These are phyloP conservation scores for Pollenia amentaria DNA, from an alignment of 2,888 invertebrate species.

Conservation along the genomic window DNA sequence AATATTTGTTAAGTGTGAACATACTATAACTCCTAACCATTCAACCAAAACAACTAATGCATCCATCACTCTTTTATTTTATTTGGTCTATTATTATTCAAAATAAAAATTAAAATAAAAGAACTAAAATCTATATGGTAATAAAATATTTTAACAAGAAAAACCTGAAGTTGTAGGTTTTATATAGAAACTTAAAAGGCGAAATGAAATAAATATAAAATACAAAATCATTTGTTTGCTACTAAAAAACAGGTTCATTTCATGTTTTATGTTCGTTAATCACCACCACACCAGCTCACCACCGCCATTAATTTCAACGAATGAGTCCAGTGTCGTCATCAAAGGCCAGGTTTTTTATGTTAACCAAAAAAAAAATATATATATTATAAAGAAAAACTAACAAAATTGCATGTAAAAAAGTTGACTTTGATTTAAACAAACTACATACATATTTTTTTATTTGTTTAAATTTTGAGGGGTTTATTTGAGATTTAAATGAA, in stretches of 20 bases:
- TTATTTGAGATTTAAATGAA: background rate
- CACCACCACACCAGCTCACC: constrained; percentile 32
- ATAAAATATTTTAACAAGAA: constrained; percentile 62
- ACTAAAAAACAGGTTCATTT: constrained; percentile 53
- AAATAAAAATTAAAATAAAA: constrained; percentile 21
- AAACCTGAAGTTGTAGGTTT: constrained; percentile 59
- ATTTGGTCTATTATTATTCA: constrained; percentile 2
- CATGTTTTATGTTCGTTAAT: constrained; percentile 31
- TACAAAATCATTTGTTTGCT: constrained; percentile 51
- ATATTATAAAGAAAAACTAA: background rate
- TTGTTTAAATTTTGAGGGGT: background rate
- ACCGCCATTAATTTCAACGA: constrained; percentile 11
- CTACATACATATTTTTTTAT: no score
- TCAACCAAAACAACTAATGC: background rate
- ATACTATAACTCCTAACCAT: background rate
- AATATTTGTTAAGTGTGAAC: no score
- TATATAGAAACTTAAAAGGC: constrained; percentile 30
- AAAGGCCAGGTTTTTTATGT: constrained; percentile 28
- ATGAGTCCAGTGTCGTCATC: constrained; percentile 47
- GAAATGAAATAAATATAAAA: constrained; percentile 16
- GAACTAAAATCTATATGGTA: constrained; percentile 31
- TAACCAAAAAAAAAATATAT: background rate
- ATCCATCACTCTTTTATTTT: constrained; percentile 9
- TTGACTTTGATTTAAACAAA: constrained; percentile 35
- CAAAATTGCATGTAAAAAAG: background rate